A percentile compares a stretch with the other conserved stretches of the same genome.
Conservation (phyloP, 2,113 vertebrate species). For the Neolamprologus longior region DNA sequence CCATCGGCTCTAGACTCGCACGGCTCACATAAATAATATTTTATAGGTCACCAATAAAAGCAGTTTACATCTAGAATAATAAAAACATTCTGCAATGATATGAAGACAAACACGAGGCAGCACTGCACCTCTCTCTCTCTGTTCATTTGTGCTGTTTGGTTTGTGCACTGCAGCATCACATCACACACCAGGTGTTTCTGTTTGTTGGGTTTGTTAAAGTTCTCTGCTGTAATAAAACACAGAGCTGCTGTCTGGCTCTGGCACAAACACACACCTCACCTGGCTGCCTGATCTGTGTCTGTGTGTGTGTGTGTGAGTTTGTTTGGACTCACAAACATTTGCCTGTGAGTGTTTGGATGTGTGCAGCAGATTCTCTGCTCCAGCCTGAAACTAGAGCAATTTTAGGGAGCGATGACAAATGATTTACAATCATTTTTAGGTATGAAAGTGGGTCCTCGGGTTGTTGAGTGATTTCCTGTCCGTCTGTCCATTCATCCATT, state of each 20-base stretch:
- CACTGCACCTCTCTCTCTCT: neutral
- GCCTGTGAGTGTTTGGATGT: neutral
- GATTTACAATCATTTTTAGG: neutral
- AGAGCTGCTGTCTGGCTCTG: constrained; percentile 19
- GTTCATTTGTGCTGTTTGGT: constrained; percentile 9
- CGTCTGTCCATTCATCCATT: neutral
- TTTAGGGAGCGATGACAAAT: neutral
- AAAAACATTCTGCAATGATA: neutral
- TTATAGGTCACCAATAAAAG: neutral
- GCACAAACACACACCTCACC: constrained; percentile 29
- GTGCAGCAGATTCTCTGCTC: neutral
- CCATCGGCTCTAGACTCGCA: neutral
- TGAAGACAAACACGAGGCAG: neutral
- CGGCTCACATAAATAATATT: neutral
- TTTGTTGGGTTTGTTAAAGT: constrained; percentile 46
- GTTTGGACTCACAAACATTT: constrained; percentile 21
- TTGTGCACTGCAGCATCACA: constrained; percentile 27
- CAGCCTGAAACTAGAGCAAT: neutral
- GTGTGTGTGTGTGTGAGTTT: neutral
- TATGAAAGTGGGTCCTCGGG: neutral
- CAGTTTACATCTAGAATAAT: neutral
- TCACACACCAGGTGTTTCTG: constrained; percentile 42
- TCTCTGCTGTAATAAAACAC: constrained; percentile 30
- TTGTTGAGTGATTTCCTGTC: neutral
- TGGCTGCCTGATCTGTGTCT: neutral